phyloP scores from a whole-genome alignment of 2,797 vertebrate species.

The Mus minutoides region DNA sequence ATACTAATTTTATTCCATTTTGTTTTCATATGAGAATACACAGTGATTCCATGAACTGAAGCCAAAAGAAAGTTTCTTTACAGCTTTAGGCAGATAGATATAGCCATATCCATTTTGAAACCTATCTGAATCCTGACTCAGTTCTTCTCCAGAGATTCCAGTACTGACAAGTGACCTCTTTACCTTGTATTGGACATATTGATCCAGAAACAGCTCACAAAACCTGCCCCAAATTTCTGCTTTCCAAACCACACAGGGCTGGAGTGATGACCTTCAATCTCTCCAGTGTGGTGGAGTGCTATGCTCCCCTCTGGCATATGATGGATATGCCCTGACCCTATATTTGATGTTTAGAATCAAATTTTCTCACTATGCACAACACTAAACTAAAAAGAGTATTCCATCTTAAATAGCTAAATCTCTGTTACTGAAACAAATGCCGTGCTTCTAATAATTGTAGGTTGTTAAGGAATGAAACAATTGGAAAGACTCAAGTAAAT shows the following conservation, averaged over 20 bases:
- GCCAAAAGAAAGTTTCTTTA: neutral
- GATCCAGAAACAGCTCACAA: conserved; percentile 85
- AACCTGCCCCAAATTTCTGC: conserved; percentile 74
- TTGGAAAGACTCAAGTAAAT: conserved; percentile 44
- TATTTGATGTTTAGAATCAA: conserved; percentile 75
- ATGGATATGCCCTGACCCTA: conserved; percentile 76
- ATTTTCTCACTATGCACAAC: conserved; percentile 74
- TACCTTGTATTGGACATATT: conserved; percentile 85
- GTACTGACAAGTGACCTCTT: conserved; percentile 83
- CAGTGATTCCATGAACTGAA: neutral
- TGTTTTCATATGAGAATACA: neutral
- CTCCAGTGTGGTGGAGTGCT: neutral
- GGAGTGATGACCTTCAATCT: conserved; percentile 77
- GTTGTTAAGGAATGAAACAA: conserved; percentile 49
- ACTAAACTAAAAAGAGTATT: conserved; percentile 75
- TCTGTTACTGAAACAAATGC: conserved; percentile 58
- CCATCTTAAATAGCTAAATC: conserved; percentile 74
- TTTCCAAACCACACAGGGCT: conserved; percentile 74
- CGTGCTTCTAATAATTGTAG: conserved; percentile 38
- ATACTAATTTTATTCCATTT: neutral
- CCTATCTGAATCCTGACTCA: conserved; percentile 59
- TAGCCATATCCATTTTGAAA: conserved; percentile 65
- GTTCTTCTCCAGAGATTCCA: conserved; percentile 82
- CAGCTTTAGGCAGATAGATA: neutral
- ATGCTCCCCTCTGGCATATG: conserved; percentile 73